These are phyloP conservation scores for Brachyopa scutellaris DNA, from an alignment of 2,888 invertebrate species.

Conservation along the genomic window DNA sequence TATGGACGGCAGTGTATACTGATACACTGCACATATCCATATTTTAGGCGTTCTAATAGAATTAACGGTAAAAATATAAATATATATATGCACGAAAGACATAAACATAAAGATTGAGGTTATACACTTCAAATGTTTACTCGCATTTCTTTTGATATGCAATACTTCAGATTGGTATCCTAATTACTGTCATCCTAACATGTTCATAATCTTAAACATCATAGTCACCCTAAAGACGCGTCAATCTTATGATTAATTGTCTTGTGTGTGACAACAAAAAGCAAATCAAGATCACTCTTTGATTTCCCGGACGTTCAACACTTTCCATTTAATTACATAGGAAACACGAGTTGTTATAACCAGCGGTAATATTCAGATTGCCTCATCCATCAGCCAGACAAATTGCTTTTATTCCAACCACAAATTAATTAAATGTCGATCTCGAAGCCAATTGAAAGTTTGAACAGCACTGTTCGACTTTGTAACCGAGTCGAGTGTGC, in stretches of 20 bases:
- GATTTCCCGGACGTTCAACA: conserved; percentile 11
- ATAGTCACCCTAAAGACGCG: too few relatives aligned
- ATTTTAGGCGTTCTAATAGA: too few relatives aligned
- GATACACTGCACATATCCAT: too few relatives aligned
- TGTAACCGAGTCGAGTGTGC: not conserved
- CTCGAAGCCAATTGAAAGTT: conserved; percentile 17
- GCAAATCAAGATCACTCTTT: conserved; percentile 4
- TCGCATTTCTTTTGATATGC: too few relatives aligned
- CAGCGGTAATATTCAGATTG: conserved; percentile 12
- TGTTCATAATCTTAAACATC: not conserved
- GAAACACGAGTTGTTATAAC: conserved; percentile 29
- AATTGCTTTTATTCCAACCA: conserved; percentile 12
- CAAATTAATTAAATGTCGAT: conserved; percentile 29
- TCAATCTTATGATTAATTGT: conserved; percentile 17
- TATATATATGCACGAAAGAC: too few relatives aligned
- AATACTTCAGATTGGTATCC: not conserved
- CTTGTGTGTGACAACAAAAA: not conserved
- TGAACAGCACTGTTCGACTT: not conserved
- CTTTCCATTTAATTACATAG: conserved; percentile 43
- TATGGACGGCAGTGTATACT: too few relatives aligned
- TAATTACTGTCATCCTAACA: not conserved
- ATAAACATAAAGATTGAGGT: too few relatives aligned
- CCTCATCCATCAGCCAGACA: conserved; percentile 25
- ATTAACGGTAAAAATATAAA: too few relatives aligned
- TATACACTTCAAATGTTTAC: too few relatives aligned